Conservation (phyloP, 2,888 invertebrate species). For the Trichogramma dendrolimi region DNA sequence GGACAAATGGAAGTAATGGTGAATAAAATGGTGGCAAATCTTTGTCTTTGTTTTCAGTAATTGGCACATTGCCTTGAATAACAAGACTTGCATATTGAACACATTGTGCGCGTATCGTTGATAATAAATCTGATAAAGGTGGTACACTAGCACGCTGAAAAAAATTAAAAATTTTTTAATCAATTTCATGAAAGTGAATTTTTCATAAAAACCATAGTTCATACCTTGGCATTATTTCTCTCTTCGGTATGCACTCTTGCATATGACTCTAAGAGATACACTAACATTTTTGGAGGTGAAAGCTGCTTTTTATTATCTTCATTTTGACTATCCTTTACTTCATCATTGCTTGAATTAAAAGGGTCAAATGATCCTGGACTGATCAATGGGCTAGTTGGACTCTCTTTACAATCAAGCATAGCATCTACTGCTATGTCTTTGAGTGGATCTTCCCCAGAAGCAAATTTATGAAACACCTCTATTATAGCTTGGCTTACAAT, state of each 20-base stretch:
- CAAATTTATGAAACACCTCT: constrained; percentile 62
- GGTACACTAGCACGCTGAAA: constrained; percentile 66
- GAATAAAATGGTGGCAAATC: constrained; percentile 54
- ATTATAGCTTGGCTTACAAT: constrained; percentile 59
- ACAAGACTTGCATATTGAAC: constrained; percentile 60
- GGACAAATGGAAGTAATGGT: constrained; percentile 65
- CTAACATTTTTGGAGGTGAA: constrained; percentile 42
- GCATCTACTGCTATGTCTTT: constrained; percentile 54
- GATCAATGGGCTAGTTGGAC: constrained; percentile 47
- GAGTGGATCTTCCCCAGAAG: constrained; percentile 58
- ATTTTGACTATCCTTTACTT: background rate
- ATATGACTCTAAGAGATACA: constrained; percentile 64
- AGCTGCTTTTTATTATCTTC: constrained; percentile 46
- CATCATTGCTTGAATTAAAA: constrained; percentile 43
- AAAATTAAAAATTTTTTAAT: constrained; percentile 13
- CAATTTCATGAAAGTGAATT: constrained; percentile 5
- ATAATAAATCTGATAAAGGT: constrained; percentile 66
- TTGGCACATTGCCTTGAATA: constrained; percentile 55
- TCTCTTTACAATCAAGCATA: constrained; percentile 48
- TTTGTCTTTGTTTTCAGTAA: constrained; percentile 37
- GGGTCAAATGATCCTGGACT: constrained; percentile 49
- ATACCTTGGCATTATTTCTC: constrained; percentile 68
- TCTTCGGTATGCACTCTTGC: constrained; percentile 70
- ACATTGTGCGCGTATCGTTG: constrained; percentile 58
- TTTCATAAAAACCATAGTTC: constrained; percentile 5